These are phyloP conservation scores for Ormyrus thymus DNA, from an alignment of 2,888 invertebrate genomes.

Conservation along the genomic window DNA sequence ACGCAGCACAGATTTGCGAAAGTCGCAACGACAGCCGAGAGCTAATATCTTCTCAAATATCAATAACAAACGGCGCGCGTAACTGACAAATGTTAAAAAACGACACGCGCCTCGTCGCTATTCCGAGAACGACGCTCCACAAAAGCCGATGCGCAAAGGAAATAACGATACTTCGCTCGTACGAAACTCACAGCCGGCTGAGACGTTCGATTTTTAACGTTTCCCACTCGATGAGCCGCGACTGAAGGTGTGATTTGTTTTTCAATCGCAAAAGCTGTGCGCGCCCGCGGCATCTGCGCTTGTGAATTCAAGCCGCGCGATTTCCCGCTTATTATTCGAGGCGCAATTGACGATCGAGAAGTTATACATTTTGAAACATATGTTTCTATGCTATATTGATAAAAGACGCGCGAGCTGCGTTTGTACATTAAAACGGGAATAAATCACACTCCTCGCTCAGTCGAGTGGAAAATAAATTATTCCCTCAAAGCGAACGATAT, in stretches of 20 bases:
- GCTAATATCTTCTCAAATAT: too few species aligned
- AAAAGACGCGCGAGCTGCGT: conserved; percentile 24
- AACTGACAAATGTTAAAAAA: too few species aligned
- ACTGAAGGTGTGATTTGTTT: conserved; percentile 36
- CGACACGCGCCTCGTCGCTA: too few species aligned
- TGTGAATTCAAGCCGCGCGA: conserved; percentile 28
- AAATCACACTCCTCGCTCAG: neutral
- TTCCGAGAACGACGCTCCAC: too few species aligned
- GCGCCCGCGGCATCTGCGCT: conserved; percentile 6
- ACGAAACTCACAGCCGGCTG: conserved; percentile 13
- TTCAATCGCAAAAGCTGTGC: conserved; percentile 26
- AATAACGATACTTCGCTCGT: neutral
- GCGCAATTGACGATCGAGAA: conserved; percentile 31
- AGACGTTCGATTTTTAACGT: conserved; percentile 13
- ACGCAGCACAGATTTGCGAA: too few species aligned
- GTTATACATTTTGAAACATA: conserved; percentile 48
- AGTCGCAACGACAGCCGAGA: too few species aligned
- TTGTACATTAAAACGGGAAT: conserved; percentile 29
- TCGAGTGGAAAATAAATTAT: too few species aligned
- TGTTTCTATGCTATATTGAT: conserved; percentile 34
- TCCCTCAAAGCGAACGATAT: too few species aligned
- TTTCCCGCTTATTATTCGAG: conserved; percentile 43
- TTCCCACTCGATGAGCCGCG: conserved; percentile 20
- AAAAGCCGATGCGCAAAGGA: too few species aligned
- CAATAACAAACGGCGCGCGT: too few species aligned